phyloP scores from a whole-genome alignment of 2,888 invertebrate species.

The Callyntrura sp. region DNA sequence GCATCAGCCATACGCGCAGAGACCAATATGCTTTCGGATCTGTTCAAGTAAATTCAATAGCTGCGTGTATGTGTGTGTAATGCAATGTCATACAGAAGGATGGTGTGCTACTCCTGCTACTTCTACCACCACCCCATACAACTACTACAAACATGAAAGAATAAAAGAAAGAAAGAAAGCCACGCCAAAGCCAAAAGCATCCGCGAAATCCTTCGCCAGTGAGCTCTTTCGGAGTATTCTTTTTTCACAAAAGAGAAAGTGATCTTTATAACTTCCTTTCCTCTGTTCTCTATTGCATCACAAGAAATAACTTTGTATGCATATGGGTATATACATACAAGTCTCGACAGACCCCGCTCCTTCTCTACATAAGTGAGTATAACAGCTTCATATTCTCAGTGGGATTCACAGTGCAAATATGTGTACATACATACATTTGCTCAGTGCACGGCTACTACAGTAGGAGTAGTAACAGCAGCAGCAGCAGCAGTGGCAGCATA shows the following conservation, averaged over 20 bases:
- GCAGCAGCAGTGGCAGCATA: neutral
- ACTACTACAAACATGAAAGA: neutral
- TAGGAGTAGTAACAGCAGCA: neutral
- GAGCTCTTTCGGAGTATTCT: neutral
- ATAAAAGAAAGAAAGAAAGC: conserved; percentile 52
- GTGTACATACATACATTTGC: neutral
- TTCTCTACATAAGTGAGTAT: conserved; percentile 23
- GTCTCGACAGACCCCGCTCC: conserved; percentile 1
- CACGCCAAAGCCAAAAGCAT: conserved; percentile 67
- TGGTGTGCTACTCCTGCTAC: neutral
- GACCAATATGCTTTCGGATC: conserved; percentile 33
- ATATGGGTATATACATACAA: neutral
- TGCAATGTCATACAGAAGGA: conserved; percentile 22
- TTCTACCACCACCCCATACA: neutral
- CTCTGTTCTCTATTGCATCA: conserved; percentile 49
- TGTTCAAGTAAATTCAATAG: conserved; percentile 41
- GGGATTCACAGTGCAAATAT: conserved; percentile 4
- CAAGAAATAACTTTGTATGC: conserved; percentile 39
- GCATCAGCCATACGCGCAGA: neutral
- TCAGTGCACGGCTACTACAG: neutral
- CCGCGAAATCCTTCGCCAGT: conserved; percentile 54
- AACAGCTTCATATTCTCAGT: conserved; percentile 29
- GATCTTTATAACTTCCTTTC: conserved; percentile 62
- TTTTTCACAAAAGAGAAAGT: conserved; percentile 54
- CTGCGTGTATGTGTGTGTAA: conserved; percentile 24